Base-by-base conservation (phyloP, 2,113 vertebrate species). In the Catharus bicknelli region DNA sequence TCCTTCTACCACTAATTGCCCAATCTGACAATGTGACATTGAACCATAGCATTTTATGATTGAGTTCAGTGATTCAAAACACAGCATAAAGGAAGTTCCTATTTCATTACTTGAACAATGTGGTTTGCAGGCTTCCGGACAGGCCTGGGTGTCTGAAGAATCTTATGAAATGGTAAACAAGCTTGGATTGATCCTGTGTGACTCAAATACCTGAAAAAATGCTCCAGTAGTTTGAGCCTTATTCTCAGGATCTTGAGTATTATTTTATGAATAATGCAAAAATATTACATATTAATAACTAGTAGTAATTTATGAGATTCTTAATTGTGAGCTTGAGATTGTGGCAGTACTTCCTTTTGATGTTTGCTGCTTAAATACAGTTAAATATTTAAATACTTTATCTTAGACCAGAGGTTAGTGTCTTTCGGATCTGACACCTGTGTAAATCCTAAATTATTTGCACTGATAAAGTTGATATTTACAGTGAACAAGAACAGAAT, bases 21-120 rank as follows among this genome's bases (percentile, higher is more conserved):
- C 0, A 0, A 17, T 74, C 22, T 54, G 43, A 27, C 32, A 74
- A 15, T 2, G 0, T 25, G 30, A 50, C 0, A 1, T 27, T 51
- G 16, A 61, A 32, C 13, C n/a, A 9, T 7, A 29, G 22, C 72
- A 4, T 43, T 74, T 53, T 5, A 13, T 32, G 30, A 1, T 80
- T 43, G 57, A 2, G 16, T 51, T 38, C 13, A 45, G 15, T 7
- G 1, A 16, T 48, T 61, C 45, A 68, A 43, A 81, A 54, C 7
- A 8, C 57, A 51, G 69, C 27, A 11, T 7, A 27, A 47, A 90
- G 75, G 88, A 93, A 95, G 79, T 90, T 85, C 72, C 66, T 83
- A 54, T 83, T 91, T 64, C 25, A 11, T 25, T 17, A 6, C n/a
- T 50, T 72, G 62, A 79, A 53, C 88, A 78, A 26, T 76, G 88